Percentiles rank a stretch among this genome's conserved stretches.
phyloP scores from a whole-genome alignment of 2,113 vertebrate species.

The Carassius carassius region DNA sequence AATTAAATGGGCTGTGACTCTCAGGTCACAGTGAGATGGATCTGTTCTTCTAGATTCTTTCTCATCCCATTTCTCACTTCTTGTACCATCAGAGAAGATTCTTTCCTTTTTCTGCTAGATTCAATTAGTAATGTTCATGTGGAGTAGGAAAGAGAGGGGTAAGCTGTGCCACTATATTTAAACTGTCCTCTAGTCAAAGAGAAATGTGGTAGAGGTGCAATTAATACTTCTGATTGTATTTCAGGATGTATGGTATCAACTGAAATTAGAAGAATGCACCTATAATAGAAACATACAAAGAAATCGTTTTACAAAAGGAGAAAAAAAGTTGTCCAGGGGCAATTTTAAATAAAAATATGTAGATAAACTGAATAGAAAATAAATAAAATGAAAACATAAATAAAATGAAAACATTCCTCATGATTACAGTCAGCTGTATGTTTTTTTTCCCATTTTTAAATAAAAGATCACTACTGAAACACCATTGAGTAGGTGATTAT shows the following conservation, averaged over 20 bases:
- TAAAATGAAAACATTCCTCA: neutral
- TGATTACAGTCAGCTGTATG: neutral
- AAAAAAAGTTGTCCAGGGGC: neutral
- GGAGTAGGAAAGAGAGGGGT: neutral
- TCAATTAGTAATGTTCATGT: neutral
- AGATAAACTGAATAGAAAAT: neutral
- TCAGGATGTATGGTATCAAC: constrained; percentile 16
- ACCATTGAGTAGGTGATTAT: no score
- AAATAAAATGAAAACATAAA: no score
- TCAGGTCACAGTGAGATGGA: constrained; percentile 62
- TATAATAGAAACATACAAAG: neutral
- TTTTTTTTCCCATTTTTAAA: neutral
- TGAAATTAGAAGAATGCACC: neutral
- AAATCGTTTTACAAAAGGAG: neutral
- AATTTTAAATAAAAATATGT: neutral
- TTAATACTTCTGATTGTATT: constrained; percentile 10
- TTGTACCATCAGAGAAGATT: neutral
- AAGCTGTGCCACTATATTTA: neutral
- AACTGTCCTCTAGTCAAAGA: neutral
- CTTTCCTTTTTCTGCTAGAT: neutral
- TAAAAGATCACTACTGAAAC: neutral
- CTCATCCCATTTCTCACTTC: neutral
- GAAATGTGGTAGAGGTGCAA: constrained; percentile 10
- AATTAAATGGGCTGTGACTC: constrained; percentile 69
- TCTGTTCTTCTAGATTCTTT: neutral